Evolutionary conservation across 2,888 invertebrate genomes (phyloP).

Genomic region (Norana najaformis): DNA sequence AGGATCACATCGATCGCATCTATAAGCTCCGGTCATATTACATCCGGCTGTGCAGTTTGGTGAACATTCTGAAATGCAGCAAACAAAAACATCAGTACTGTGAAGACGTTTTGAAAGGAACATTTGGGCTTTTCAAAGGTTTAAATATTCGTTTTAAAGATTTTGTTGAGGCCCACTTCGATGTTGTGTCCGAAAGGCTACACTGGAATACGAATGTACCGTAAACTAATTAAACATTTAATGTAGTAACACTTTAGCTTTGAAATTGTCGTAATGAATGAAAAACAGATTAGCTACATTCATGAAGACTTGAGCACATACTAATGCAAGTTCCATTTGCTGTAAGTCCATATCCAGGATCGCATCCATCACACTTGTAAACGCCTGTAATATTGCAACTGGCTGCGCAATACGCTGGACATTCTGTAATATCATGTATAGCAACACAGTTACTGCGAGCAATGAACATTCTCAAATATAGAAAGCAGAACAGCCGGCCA

Average conservation of each 20-base stretch:
- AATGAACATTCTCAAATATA: not conserved
- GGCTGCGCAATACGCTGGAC: not conserved
- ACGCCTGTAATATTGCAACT: not conserved
- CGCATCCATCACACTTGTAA: not conserved
- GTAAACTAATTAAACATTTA: too few species aligned
- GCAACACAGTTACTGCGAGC: not conserved
- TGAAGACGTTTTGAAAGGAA: too few species aligned
- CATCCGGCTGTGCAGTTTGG: not conserved
- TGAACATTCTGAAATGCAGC: too few species aligned
- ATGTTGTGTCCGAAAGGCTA: too few species aligned
- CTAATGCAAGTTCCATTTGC: not conserved
- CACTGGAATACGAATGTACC: too few species aligned
- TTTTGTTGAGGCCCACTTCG: too few species aligned
- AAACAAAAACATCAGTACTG: too few species aligned
- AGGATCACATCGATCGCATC: not conserved
- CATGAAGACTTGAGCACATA: not conserved
- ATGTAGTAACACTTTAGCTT: too few species aligned
- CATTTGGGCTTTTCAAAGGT: too few species aligned
- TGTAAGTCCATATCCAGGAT: not conserved
- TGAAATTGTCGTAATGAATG: too few species aligned
- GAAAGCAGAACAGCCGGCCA: not conserved
- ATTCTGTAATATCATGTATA: not conserved
- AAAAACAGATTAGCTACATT: too few species aligned
- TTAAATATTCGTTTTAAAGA: too few species aligned
- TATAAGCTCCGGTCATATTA: not conserved